phyloP scores from a whole-genome alignment of 2,797 vertebrate genomes.

The Sebastes vulpes region DNA sequence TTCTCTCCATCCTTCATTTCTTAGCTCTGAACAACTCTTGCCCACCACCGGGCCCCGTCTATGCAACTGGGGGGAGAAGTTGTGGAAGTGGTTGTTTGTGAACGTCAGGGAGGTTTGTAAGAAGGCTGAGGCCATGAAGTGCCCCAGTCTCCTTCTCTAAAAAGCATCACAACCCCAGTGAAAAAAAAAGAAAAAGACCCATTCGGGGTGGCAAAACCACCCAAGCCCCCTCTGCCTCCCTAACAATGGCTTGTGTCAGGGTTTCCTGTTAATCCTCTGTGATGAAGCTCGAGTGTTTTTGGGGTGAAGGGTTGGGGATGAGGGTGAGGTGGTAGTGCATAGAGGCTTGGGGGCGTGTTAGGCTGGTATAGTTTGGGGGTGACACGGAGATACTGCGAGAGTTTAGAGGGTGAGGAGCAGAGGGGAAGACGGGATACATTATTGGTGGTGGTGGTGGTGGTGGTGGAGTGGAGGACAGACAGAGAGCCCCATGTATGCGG shows the following conservation, averaged over 20 bases:
- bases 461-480: conserved; percentile 53
- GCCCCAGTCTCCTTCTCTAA: conserved; percentile 51
- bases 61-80: conserved; percentile 12
- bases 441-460: conserved; percentile 23
- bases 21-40: conserved; percentile 46
- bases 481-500: conserved; percentile 85
- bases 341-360: conserved; percentile 33
- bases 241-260: conserved; percentile 81
- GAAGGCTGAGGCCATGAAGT: conserved; percentile 54
- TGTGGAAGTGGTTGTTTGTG: conserved; percentile 42
- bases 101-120: conserved; percentile 31
- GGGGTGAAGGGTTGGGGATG: conserved; percentile 56
- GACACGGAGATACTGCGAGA: conserved; percentile 28
- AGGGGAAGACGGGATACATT: conserved; percentile 44
- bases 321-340: conserved; percentile 54
- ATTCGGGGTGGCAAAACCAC: conserved; percentile 74
- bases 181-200: conserved; percentile 61
- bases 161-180: conserved; percentile 61
- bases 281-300: conserved; percentile 80
- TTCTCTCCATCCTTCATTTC: conserved; percentile 46
- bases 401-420: conserved; percentile 31
- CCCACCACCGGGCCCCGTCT: conserved; percentile 5
- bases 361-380: conserved; percentile 46
- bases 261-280: conserved; percentile 84
- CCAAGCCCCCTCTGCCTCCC: conserved; percentile 71